Conservation (phyloP, 2,113 vertebrate genomes). For the Equus przewalskii region DNA sequence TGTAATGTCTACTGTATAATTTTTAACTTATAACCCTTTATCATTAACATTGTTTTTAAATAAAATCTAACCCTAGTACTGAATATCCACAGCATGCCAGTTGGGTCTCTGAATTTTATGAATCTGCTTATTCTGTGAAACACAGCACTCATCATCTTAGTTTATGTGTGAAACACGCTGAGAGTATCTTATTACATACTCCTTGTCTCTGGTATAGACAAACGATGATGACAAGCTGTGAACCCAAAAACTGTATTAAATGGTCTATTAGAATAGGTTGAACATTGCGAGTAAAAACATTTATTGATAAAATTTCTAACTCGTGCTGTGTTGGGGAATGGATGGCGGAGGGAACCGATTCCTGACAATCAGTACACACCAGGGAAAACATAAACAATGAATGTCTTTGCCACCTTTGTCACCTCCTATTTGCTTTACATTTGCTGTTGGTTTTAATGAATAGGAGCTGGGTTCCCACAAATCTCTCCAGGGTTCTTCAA, state of each 20-base stretch:
- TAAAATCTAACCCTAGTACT: neutral
- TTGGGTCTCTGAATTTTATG: neutral
- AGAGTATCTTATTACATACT: neutral
- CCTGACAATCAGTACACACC: neutral
- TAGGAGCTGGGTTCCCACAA: neutral
- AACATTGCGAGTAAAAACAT: constrained; percentile 16
- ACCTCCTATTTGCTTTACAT: constrained; percentile 26
- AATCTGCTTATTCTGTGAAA: neutral
- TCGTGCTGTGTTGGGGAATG: neutral
- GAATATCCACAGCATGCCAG: neutral
- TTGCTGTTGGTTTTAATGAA: constrained; percentile 21
- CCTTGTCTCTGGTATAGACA: neutral
- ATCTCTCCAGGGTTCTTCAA: neutral
- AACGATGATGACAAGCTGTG: constrained; percentile 31
- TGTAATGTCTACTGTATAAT: neutral
- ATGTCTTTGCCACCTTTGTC: neutral
- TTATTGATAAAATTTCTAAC: constrained; percentile 38
- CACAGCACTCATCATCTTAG: neutral
- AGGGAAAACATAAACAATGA: neutral
- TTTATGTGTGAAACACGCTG: neutral
- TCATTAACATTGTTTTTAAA: neutral
- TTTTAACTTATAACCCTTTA: neutral
- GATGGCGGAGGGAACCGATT: neutral
- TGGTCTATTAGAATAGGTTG: neutral
- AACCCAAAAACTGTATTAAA: constrained; percentile 40